Evolutionary conservation across 2,888 invertebrate species (phyloP).

Genomic region (Mimumesa dahlbomi): DNA sequence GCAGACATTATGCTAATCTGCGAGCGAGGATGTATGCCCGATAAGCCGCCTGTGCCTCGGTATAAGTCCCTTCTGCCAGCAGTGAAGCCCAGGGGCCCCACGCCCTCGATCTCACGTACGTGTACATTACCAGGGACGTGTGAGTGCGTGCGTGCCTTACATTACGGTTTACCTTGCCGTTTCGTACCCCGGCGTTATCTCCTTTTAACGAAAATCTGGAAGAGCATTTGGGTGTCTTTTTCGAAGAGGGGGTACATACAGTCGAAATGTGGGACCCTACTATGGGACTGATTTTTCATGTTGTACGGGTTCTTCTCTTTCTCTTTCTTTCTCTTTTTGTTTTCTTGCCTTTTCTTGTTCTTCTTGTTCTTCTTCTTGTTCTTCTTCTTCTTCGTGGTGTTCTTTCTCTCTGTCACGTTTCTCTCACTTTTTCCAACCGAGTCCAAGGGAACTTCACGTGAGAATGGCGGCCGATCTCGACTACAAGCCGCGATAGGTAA

Average conservation of each 20-base stretch:
- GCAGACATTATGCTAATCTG: slow-evolving; percentile 80
- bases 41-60: slow-evolving; percentile 73
- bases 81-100: slow-evolving; percentile 78
- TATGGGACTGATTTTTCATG: slow-evolving; percentile 22
- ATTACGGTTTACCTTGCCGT: slow-evolving; percentile 62
- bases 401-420: not conserved
- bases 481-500: slow-evolving; percentile 20
- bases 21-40: slow-evolving; percentile 79
- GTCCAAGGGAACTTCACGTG: not conserved
- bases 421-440: not conserved
- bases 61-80: slow-evolving; percentile 69
- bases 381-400: not conserved
- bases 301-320: not conserved
- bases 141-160: slow-evolving; percentile 67
- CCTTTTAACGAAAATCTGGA: slow-evolving; percentile 63
- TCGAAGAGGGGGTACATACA: too few relatives aligned
- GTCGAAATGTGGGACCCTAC: slow-evolving; percentile 18
- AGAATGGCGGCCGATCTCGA: not conserved
- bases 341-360: not conserved
- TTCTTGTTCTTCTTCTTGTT: not conserved
- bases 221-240: slow-evolving; percentile 61
- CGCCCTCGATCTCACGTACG: slow-evolving; percentile 77
- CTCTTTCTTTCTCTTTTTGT: not conserved
- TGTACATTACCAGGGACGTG: slow-evolving; percentile 55
- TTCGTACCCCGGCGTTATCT: slow-evolving; percentile 55